These are phyloP conservation scores for Pithys albifrons DNA, from an alignment of 2,113 vertebrate genomes.

Conservation along the genomic window DNA sequence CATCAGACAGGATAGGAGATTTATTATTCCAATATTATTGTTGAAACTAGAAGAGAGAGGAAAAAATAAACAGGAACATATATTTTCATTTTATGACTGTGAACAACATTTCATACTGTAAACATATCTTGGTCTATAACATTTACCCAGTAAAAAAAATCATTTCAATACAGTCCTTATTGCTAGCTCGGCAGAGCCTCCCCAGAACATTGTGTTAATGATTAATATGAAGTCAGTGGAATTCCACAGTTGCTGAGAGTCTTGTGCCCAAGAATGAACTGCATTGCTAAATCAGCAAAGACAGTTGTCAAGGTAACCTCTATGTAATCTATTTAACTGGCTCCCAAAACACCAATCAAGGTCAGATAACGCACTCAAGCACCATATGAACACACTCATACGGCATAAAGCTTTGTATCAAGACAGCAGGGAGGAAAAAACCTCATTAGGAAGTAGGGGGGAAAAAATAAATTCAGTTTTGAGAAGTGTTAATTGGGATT, in stretches of 20 bases:
- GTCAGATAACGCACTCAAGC: conserved; percentile 86
- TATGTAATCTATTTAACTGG: conserved; percentile 91
- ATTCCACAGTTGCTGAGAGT: conserved; percentile 84
- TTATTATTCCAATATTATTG: conserved; percentile 63
- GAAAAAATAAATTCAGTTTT: conserved; percentile 81
- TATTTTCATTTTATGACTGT: conserved; percentile 51
- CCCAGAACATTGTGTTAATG: conserved; percentile 86
- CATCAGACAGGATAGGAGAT: conserved; percentile 66
- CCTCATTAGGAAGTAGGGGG: conserved; percentile 82
- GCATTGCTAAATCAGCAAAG: conserved; percentile 91
- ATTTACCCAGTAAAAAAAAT: conserved; percentile 65
- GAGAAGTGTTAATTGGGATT: conserved; percentile 84
- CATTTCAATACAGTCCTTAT: conserved; percentile 73
- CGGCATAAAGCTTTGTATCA: conserved; percentile 82
- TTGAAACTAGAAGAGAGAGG: conserved; percentile 42
- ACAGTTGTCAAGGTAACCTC: conserved; percentile 95
- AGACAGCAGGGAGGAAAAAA: conserved; percentile 86
- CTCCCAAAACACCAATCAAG: conserved; percentile 90
- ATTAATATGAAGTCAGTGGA: conserved; percentile 87
- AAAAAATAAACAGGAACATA: conserved; percentile 50
- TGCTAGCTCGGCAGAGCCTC: conserved; percentile 77
- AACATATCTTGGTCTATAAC: conserved; percentile 61
- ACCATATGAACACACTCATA: conserved; percentile 83
- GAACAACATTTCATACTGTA: conserved; percentile 62
- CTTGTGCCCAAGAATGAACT: conserved; percentile 86